Evolutionary conservation across 2,797 vertebrate species (phyloP).

Genomic region (Perodicticus potto): DNA sequence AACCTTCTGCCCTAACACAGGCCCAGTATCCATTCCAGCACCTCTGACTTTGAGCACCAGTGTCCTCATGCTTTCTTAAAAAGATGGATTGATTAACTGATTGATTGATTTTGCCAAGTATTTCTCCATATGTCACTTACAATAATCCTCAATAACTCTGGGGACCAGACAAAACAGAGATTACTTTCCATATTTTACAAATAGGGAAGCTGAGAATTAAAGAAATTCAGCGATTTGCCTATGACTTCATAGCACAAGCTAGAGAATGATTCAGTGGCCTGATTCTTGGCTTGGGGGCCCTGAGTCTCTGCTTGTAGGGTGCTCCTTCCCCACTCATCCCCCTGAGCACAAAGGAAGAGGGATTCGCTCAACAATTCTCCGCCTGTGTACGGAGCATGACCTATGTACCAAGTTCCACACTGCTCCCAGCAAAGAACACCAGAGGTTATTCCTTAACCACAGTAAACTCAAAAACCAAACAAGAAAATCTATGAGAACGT

Average conservation of each 20-base stretch:
- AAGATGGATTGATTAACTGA: neutral
- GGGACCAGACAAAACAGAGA: constrained; percentile 34
- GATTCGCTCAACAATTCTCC: neutral
- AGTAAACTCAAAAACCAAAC: neutral
- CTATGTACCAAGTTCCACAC: neutral
- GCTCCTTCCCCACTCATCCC: neutral
- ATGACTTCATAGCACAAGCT: neutral
- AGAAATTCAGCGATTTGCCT: neutral
- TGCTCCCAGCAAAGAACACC: neutral
- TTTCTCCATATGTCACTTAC: neutral
- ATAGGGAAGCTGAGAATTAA: constrained; percentile 6
- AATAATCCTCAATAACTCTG: neutral
- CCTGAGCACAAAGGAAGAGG: neutral
- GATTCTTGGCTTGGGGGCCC: neutral
- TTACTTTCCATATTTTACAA: constrained; percentile 14
- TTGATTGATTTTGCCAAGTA: constrained; percentile 18
- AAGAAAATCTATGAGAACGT: neutral
- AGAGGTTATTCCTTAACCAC: neutral
- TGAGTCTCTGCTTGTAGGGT: neutral
- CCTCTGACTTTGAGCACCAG: neutral
- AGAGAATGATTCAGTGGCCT: constrained; percentile 9
- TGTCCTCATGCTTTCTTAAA: neutral
- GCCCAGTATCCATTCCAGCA: neutral
- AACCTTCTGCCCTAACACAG: neutral
- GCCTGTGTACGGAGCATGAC: neutral